Conservation (phyloP, 2,113 vertebrate genomes). For the Varanus salvator region DNA sequence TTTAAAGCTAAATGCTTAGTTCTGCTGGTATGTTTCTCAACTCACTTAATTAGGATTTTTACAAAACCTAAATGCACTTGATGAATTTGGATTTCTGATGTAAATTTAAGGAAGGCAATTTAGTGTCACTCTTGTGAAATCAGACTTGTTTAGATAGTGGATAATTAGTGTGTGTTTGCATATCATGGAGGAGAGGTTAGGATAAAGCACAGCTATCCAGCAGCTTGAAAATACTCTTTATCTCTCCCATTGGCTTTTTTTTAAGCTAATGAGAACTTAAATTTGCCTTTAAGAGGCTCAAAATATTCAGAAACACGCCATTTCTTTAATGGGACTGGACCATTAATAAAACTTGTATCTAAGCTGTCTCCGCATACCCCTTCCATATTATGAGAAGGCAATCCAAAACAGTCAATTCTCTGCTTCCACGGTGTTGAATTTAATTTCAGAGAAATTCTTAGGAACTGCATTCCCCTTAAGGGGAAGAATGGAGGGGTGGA, state of each 20-base stretch:
- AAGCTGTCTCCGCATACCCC: not conserved
- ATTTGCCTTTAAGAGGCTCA: conserved; percentile 33
- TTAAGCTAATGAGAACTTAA: conserved; percentile 11
- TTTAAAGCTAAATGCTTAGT: conserved; percentile 21
- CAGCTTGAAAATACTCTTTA: conserved; percentile 21
- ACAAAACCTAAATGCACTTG: not conserved
- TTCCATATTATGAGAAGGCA: not conserved
- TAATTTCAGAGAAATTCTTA: too few species aligned
- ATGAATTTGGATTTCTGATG: not conserved
- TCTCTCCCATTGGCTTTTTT: conserved; percentile 31
- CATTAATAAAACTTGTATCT: conserved; percentile 7
- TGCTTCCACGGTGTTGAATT: not conserved
- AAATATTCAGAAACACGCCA: conserved; percentile 29
- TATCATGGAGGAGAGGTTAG: not conserved
- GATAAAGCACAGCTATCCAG: conserved; percentile 17
- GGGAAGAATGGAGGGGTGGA: too few species aligned
- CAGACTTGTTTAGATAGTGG: conserved; percentile 24
- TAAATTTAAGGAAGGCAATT: conserved; percentile 16
- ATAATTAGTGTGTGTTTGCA: conserved; percentile 4
- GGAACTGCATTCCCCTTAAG: too few species aligned
- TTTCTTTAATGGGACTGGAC: not conserved
- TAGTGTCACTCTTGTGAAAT: conserved; percentile 15
- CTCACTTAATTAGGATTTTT: not conserved
- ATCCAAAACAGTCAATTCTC: not conserved
- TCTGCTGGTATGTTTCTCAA: not conserved